These are phyloP conservation scores for Harlomillsia oculata DNA, from an alignment of 1,140 invertebrate species.

Conservation along the genomic window DNA sequence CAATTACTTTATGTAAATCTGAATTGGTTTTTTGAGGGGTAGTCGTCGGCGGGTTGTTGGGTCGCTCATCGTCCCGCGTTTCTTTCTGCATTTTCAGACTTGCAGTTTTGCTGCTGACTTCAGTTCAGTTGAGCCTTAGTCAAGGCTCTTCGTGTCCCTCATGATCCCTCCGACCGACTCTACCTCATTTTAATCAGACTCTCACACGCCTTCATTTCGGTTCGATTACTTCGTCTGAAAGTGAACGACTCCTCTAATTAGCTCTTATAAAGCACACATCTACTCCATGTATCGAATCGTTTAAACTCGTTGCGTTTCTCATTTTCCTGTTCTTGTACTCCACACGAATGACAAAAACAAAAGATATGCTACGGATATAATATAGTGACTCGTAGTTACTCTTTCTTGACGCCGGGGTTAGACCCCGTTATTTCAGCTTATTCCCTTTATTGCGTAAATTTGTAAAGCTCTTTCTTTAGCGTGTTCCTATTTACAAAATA, in stretches of 20 bases:
- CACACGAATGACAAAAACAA: too few relatives aligned
- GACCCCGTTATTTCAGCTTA: too few relatives aligned
- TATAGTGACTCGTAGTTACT: too few relatives aligned
- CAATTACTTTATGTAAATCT: conserved; percentile 36
- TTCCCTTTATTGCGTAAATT: too few relatives aligned
- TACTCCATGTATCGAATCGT: background rate
- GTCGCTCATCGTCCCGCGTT: background rate
- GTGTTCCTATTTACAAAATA: too few relatives aligned
- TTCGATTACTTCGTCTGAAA: conserved; percentile 16
- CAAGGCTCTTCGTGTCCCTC: too few relatives aligned
- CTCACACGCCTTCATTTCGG: conserved; percentile 23
- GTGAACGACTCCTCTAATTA: conserved; percentile 29
- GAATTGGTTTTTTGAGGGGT: conserved; percentile 31
- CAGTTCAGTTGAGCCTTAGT: too few relatives aligned
- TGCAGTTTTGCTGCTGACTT: too few relatives aligned
- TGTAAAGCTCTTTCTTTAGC: too few relatives aligned
- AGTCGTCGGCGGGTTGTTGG: background rate
- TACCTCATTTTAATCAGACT: conserved; percentile 4
- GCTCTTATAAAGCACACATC: conserved; percentile 21
- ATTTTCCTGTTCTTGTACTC: background rate
- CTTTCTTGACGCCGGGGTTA: too few relatives aligned
- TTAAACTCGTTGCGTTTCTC: background rate
- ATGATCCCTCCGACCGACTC: background rate
- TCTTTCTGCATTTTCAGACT: background rate
- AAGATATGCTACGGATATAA: too few relatives aligned